Conservation (phyloP, 2,888 invertebrate species). For the Melanotus villosus region DNA sequence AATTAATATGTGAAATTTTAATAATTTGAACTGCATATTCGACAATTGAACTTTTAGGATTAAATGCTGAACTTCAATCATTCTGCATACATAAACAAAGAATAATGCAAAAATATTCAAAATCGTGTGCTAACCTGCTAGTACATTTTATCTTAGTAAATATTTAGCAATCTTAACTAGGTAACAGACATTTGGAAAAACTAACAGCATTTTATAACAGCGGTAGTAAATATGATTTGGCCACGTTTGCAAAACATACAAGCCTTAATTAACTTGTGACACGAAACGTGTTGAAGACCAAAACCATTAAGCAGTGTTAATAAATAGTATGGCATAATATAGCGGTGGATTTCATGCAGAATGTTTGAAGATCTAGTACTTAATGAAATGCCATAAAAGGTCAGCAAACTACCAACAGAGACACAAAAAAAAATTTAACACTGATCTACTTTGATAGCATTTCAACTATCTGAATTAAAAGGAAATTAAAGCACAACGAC, state of each 20-base stretch:
- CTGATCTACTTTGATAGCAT: slow-evolving; percentile 39
- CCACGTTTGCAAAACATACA: slow-evolving; percentile 32
- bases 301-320: slow-evolving; percentile 59
- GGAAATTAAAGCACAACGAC: slow-evolving; percentile 48
- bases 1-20: slow-evolving; percentile 33
- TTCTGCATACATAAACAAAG: slow-evolving; percentile 43
- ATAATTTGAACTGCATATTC: slow-evolving; percentile 29
- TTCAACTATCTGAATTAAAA: slow-evolving; percentile 45
- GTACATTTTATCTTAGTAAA: slow-evolving; percentile 41
- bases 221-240: slow-evolving; percentile 21
- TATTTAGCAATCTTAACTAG: slow-evolving; percentile 18
- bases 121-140: slow-evolving; percentile 35
- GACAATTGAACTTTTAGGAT: slow-evolving; percentile 7
- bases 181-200: slow-evolving; percentile 8
- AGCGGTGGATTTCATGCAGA: slow-evolving; percentile 65
- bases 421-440: slow-evolving; percentile 31
- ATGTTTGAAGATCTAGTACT: slow-evolving; percentile 67
- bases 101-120: slow-evolving; percentile 14
- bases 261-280: slow-evolving; percentile 36
- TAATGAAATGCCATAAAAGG: slow-evolving; percentile 40
- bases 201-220: slow-evolving; percentile 7
- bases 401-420: background rate
- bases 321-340: slow-evolving; percentile 56
- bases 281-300: slow-evolving; percentile 63
- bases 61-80: slow-evolving; percentile 43